Conservation (phyloP, 2,888 invertebrate genomes). For the Macrophya annulata region DNA sequence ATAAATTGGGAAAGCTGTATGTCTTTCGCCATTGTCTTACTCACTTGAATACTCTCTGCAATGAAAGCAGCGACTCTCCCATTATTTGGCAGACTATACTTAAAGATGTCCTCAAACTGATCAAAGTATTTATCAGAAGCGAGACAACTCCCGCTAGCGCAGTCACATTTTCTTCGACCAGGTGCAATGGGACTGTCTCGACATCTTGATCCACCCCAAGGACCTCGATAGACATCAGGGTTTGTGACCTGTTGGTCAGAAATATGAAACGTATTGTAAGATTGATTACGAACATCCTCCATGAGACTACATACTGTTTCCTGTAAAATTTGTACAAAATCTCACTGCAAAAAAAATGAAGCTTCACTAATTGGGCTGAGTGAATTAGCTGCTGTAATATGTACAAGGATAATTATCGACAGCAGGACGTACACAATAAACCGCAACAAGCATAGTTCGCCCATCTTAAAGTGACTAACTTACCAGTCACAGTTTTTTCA, state of each 20-base stretch:
- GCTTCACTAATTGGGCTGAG: background rate
- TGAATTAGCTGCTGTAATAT: background rate
- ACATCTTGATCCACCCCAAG: constrained; percentile 94
- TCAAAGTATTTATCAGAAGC: constrained; percentile 91
- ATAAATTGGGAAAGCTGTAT: background rate
- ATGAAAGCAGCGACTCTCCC: constrained; percentile 93
- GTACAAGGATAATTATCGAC: background rate
- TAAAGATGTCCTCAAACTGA: constrained; percentile 90
- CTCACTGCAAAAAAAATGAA: background rate
- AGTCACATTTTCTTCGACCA: constrained; percentile 85
- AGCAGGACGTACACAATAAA: background rate
- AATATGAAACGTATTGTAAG: constrained; percentile 30
- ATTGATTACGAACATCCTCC: constrained; percentile 21
- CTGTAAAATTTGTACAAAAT: background rate
- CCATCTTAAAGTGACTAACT: constrained; percentile 26
- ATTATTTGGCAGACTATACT: constrained; percentile 87
- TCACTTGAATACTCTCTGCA: constrained; percentile 95
- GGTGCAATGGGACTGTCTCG: constrained; percentile 92
- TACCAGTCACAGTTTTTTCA: constrained; percentile 37
- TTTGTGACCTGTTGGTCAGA: constrained; percentile 86
- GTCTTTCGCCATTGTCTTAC: background rate
- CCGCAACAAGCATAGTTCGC: background rate
- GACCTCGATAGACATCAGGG: constrained; percentile 94
- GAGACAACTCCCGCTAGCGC: constrained; percentile 83
- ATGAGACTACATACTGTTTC: too few relatives aligned